Conservation (phyloP, 35 echinoderm and acorn worm species). For the Ophioderma brevispina region DNA sequence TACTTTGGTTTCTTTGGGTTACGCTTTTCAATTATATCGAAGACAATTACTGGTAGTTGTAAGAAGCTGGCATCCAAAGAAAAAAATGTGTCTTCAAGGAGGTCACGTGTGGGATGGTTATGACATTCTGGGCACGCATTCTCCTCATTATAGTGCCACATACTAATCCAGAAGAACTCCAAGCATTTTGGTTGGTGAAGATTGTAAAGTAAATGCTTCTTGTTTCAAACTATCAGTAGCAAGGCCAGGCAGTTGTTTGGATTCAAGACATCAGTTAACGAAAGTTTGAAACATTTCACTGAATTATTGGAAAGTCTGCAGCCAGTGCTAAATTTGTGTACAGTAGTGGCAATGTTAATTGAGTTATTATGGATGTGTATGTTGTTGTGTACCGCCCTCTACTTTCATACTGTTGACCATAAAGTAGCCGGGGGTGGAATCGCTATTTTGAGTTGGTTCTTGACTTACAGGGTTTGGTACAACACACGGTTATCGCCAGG, state of each 20-base stretch:
- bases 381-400: conserved; percentile 63
- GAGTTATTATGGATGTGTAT: conserved; percentile 71
- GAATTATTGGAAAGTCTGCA: not conserved
- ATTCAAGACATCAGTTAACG: not conserved
- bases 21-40: conserved; percentile 54
- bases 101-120: conserved; percentile 53
- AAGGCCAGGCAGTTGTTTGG: not conserved
- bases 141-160: conserved; percentile 57
- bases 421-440: conserved; percentile 58
- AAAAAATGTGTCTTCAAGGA: conserved; percentile 6
- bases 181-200: conserved; percentile 18
- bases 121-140: conserved; percentile 86
- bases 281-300: not conserved
- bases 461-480: conserved; percentile 65
- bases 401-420: conserved; percentile 70
- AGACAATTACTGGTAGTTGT: conserved; percentile 55
- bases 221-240: not conserved
- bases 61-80: not conserved
- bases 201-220: not conserved
- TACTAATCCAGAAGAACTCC: conserved; percentile 73
- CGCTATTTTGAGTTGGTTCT: conserved; percentile 61
- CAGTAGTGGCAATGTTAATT: conserved; percentile 10
- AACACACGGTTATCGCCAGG: not conserved
- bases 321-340: not conserved
- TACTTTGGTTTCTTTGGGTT: conserved; percentile 68